Conservation (phyloP, 2,797 vertebrate species). For the Mormyrus hasselquistii region DNA sequence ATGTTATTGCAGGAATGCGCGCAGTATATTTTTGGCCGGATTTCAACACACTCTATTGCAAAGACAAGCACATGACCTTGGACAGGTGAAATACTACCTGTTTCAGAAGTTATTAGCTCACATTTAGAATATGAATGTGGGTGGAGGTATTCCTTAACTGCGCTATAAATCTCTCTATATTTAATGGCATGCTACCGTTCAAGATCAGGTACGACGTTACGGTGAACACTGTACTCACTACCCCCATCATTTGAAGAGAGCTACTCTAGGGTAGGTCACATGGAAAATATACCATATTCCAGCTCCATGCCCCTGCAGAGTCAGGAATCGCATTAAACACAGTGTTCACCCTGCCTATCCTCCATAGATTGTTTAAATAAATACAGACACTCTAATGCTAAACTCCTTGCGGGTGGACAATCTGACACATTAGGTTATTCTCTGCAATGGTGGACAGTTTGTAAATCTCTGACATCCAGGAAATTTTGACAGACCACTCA, state of each 20-base stretch:
- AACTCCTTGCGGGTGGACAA: not conserved
- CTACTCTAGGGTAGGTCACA: not conserved
- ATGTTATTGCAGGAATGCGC: not conserved
- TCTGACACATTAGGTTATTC: not conserved
- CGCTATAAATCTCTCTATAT: not conserved
- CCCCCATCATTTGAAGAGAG: not conserved
- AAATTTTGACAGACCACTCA: not conserved
- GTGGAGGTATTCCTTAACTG: not conserved
- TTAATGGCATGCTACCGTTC: not conserved
- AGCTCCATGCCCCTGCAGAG: not conserved
- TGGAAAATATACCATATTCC: not conserved
- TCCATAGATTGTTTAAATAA: not conserved
- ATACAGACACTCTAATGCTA: not conserved
- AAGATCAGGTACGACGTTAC: not conserved
- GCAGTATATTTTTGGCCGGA: not conserved
- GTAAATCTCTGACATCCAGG: not conserved
- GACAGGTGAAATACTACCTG: not conserved
- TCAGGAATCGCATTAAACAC: not conserved
- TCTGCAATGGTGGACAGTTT: not conserved
- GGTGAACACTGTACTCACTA: not conserved
- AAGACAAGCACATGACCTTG: not conserved
- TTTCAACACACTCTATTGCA: not conserved
- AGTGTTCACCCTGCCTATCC: not conserved
- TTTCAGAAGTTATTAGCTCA: not conserved
- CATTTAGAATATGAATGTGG: not conserved